A percentile compares a stretch with the other conserved stretches of the same genome.
phyloP scores from a whole-genome alignment of 2,888 invertebrate species.

The Amblyjoppa proteus region DNA sequence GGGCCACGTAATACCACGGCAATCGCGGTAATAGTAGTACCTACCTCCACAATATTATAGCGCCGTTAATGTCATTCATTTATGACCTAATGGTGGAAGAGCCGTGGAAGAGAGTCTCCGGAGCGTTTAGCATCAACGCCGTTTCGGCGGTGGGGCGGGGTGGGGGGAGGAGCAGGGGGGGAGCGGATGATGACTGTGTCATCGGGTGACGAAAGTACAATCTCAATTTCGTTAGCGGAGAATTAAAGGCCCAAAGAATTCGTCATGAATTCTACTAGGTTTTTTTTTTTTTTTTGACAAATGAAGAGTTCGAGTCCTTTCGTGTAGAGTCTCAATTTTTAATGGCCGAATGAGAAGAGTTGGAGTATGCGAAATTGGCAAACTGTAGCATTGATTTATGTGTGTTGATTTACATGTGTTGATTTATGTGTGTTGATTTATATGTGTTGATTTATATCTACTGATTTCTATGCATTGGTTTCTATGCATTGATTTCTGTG shows the following conservation, averaged over 20 bases:
- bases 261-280: background rate
- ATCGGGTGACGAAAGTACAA: constrained; percentile 66
- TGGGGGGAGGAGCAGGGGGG: background rate
- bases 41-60: constrained; percentile 82
- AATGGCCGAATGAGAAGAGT: too few relatives aligned
- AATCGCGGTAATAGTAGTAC: constrained; percentile 81
- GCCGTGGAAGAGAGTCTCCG: constrained; percentile 65
- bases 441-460: too few relatives aligned
- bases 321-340: too few relatives aligned
- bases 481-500: too few relatives aligned
- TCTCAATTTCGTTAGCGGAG: constrained; percentile 47
- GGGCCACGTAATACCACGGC: constrained; percentile 83
- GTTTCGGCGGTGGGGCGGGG: constrained; percentile 10
- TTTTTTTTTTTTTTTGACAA: too few relatives aligned
- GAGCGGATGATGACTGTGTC: constrained; percentile 45
- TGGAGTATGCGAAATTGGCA: too few relatives aligned
- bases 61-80: constrained; percentile 84
- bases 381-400: too few relatives aligned
- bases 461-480: too few relatives aligned
- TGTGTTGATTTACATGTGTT: too few relatives aligned
- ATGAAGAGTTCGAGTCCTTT: too few relatives aligned
- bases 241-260: background rate
- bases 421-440: too few relatives aligned
- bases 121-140: constrained; percentile 69
- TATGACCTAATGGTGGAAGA: constrained; percentile 82